These are phyloP conservation scores for Chelmon rostratus DNA, from an alignment of 2,797 vertebrate species.

Conservation along the genomic window DNA sequence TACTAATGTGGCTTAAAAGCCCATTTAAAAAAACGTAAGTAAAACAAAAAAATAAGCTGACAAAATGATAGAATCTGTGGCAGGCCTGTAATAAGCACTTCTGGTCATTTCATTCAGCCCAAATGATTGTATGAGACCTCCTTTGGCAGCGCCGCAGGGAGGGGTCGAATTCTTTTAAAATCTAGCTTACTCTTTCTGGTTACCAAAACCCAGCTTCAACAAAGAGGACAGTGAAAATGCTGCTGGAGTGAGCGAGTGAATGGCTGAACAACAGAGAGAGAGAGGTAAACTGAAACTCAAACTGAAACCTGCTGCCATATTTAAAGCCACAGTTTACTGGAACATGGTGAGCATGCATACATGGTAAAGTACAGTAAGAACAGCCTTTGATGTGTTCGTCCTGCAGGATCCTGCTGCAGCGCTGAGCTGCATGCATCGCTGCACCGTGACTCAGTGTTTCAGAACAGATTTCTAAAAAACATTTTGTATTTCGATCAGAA, in stretches of 20 bases:
- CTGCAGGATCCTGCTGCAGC: constrained; percentile 12
- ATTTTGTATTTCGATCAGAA: constrained; percentile 12
- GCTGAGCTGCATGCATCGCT: background rate
- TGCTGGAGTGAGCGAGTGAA: background rate
- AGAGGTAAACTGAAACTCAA: constrained; percentile 6
- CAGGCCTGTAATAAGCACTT: too few species aligned
- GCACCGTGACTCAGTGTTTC: constrained; percentile 1
- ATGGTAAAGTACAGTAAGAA: background rate
- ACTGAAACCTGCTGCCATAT: constrained; percentile 29
- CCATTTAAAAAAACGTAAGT: too few species aligned
- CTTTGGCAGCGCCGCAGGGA: too few species aligned
- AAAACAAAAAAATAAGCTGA: too few species aligned
- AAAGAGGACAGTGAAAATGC: too few species aligned
- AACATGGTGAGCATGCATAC: background rate
- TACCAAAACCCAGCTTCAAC: too few species aligned
- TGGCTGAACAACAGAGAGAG: background rate
- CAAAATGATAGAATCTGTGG: too few species aligned
- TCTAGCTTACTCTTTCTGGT: too few species aligned
- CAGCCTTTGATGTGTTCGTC: background rate
- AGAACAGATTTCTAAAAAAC: constrained; percentile 29
- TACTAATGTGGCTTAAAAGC: too few species aligned
- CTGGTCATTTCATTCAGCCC: too few species aligned
- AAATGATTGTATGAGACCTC: too few species aligned
- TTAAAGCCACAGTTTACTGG: constrained; percentile 35
- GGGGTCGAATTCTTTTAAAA: too few species aligned